Conservation (phyloP, 2,888 invertebrate genomes). For the Leptarthrus brevirostris region DNA sequence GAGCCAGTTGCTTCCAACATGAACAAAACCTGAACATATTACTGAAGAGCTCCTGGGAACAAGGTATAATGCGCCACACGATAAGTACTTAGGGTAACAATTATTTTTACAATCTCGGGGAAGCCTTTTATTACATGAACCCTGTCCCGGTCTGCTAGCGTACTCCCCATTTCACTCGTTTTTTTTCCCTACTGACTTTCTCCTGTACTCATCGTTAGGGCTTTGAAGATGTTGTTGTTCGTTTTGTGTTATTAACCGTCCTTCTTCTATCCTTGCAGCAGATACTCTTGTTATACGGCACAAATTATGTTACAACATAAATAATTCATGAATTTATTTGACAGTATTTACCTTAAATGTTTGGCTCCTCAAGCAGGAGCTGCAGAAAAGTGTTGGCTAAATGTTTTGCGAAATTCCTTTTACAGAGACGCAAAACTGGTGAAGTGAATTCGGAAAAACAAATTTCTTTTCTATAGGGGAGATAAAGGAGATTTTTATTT, state of each 20-base stretch:
- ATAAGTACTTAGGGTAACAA: constrained; percentile 50
- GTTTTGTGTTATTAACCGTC: constrained; percentile 39
- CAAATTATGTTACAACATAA: constrained; percentile 47
- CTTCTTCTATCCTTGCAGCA: background rate
- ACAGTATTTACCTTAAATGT: constrained; percentile 50
- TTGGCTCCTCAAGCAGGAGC: constrained; percentile 9
- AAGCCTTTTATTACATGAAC: constrained; percentile 39
- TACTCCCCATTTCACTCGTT: constrained; percentile 1
- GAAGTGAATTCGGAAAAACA: constrained; percentile 4
- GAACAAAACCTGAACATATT: constrained; percentile 37
- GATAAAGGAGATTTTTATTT: constrained; percentile 35
- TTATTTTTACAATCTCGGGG: constrained; percentile 50
- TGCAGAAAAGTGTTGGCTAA: constrained; percentile 34
- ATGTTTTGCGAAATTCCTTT: constrained; percentile 33
- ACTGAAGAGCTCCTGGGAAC: constrained; percentile 10
- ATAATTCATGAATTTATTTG: constrained; percentile 52
- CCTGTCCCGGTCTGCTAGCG: background rate
- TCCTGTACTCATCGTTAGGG: background rate
- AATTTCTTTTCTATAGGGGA: constrained; percentile 6
- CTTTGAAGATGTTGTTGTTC: background rate
- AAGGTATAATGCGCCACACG: constrained; percentile 32
- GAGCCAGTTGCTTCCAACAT: constrained; percentile 1
- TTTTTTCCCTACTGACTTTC: background rate
- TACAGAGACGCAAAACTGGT: background rate
- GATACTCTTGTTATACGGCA: constrained; percentile 2